phyloP scores from a whole-genome alignment of 2,113 vertebrate genomes.

The Tiliqua scincoides region DNA sequence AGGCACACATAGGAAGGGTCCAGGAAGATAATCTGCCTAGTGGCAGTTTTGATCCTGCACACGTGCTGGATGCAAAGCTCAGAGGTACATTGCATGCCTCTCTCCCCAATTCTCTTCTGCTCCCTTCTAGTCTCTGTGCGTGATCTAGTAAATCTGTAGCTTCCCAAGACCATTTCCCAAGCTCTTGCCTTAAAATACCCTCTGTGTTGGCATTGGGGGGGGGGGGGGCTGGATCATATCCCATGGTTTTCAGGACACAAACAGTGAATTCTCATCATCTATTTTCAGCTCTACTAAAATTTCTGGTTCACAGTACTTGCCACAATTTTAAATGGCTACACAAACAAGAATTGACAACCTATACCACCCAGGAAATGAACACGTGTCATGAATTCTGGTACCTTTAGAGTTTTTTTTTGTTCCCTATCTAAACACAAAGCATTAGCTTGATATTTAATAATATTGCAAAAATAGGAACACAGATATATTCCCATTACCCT shows the following conservation, averaged over 20 bases:
- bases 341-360: slow-evolving; percentile 22
- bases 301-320: slow-evolving; percentile 44
- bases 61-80: neutral
- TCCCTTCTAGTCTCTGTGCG: neutral
- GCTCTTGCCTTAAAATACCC: neutral
- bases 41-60: neutral
- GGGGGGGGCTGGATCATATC: neutral
- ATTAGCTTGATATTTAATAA: slow-evolving; percentile 34
- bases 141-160: neutral
- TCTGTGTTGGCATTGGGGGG: no score
- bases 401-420: neutral
- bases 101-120: neutral
- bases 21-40: neutral
- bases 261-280: slow-evolving; percentile 21
- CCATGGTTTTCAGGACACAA: slow-evolving; percentile 32
- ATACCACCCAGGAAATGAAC: neutral
- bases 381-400: slow-evolving; percentile 5
- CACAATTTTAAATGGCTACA: slow-evolving; percentile 41
- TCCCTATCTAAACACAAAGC: neutral
- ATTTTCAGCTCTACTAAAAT: neutral
- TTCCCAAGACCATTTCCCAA: neutral
- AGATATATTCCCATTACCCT: slow-evolving; percentile 2
- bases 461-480: neutral
- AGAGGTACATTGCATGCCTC: neutral
- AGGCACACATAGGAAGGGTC: neutral